These are phyloP conservation scores for Tetanocera ferruginea DNA, from an alignment of 2,888 invertebrate species.

Conservation along the genomic window DNA sequence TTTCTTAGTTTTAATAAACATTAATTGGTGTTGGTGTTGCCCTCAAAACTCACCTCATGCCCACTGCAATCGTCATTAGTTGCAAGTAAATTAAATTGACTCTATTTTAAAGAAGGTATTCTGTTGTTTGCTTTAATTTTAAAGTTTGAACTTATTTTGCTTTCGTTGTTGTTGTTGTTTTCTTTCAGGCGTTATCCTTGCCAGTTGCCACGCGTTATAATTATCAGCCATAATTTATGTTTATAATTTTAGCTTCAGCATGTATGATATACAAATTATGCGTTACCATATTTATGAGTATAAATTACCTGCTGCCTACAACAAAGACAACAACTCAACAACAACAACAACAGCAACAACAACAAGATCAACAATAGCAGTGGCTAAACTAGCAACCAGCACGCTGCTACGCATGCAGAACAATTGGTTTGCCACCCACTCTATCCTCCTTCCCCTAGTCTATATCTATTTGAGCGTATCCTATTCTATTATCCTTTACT, in stretches of 20 bases:
- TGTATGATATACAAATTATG: slow-evolving; percentile 25
- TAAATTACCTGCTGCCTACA: slow-evolving; percentile 33
- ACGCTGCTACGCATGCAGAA: slow-evolving; percentile 4
- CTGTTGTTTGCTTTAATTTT: background rate
- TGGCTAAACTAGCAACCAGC: background rate
- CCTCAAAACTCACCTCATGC: slow-evolving; percentile 54
- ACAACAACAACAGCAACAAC: background rate
- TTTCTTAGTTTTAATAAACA: too few relatives aligned
- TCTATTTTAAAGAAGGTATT: background rate
- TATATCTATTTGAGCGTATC: slow-evolving; percentile 57
- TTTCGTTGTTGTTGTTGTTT: background rate
- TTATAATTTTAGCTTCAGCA: slow-evolving; percentile 40
- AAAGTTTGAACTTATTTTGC: background rate
- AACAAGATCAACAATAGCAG: background rate
- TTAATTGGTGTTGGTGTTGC: background rate
- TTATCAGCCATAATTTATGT: slow-evolving; percentile 45
- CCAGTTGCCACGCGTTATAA: background rate
- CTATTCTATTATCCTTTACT: slow-evolving; percentile 49
- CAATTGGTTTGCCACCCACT: background rate
- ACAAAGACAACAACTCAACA: background rate
- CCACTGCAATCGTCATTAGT: slow-evolving; percentile 44
- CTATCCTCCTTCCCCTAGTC: background rate
- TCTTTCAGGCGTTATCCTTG: background rate
- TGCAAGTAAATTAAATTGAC: background rate
- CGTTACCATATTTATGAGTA: slow-evolving; percentile 26